Base-by-base conservation (phyloP, 2,888 invertebrate species). In the Epirrita christyi region DNA sequence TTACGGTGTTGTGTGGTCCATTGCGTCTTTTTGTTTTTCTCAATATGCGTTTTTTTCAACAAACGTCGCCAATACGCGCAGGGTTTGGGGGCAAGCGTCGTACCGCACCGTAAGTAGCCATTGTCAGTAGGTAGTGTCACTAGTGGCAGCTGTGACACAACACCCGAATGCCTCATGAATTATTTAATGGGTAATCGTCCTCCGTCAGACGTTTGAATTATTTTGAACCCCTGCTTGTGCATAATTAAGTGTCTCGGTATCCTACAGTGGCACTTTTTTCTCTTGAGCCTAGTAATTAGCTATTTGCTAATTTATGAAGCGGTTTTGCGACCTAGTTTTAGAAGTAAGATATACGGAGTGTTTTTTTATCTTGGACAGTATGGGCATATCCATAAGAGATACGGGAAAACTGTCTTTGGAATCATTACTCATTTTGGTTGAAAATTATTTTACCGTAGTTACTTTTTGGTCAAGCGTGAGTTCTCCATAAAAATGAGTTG, bases 131-230 rank as follows among this genome's bases (percentile, higher is more conserved):
- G 44, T 49, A 41, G 44, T 42, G 27, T 38, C 63, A 64, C 69
- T 71, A 70, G 66, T 73, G 76, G 73, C 83, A 83, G 79, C 82
- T 85, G 83, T 74, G 81, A 79, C 78, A 77, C 78, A 59, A 76
- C 59, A 59, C 77, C 76, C 72, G 72, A 78, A 72, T 73, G 70
- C 70, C 76, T 85, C 76, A 88, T 89, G 83, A 88, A 89, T 88
- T 85, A 89, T 88, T 85, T 80, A 88, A 75, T 72, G 78, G 74
- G 76, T 73, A 79, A 75, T 76, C 76, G 76, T 76, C 82, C 81
- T 79, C 75, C 68, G 80, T 80, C 78, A 80, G 81, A 78, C 79
- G 80, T 86, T 85, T 84, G 81, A 85, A 86, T 87, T 88, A 86
- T 86, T 86, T 88, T 83, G 82, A 81, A 80, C 73, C 75, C 77